Evolutionary conservation across 2,113 vertebrate genomes (phyloP).

Genomic region (Glareola pratincola): DNA sequence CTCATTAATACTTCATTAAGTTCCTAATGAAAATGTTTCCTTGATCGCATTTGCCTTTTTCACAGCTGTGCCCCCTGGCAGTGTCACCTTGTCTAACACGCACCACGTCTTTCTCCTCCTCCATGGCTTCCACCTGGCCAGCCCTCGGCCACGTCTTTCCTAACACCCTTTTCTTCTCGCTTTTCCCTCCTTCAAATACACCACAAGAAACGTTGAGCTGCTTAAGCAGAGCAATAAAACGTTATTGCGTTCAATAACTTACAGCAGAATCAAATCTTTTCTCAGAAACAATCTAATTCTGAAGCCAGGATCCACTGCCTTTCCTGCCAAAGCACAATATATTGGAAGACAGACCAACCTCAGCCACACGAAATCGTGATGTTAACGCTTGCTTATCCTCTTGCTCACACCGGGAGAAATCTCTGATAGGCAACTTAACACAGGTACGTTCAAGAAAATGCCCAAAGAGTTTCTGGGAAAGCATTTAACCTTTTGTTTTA

Average conservation of each 20-base stretch:
- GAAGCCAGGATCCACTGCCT: background rate
- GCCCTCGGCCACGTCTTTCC: background rate
- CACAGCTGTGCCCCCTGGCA: background rate
- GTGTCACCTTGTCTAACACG: background rate
- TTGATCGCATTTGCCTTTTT: background rate
- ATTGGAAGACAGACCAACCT: background rate
- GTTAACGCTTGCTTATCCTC: background rate
- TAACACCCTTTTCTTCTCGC: background rate
- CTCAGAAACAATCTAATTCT: background rate
- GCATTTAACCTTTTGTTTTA: background rate
- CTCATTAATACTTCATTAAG: background rate
- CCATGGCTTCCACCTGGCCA: background rate
- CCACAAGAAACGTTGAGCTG: background rate
- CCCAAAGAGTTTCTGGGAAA: background rate
- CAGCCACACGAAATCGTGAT: background rate
- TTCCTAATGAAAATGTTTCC: background rate
- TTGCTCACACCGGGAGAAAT: background rate
- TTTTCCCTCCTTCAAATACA: background rate
- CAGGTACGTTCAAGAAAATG: background rate
- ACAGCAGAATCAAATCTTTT: background rate
- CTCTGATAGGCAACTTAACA: background rate
- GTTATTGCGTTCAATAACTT: background rate
- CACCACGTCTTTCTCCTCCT: background rate
- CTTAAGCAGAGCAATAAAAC: constrained; percentile 42
- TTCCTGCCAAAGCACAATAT: background rate